phyloP scores from a whole-genome alignment of 2,113 vertebrate species.

The Rhineura floridana region DNA sequence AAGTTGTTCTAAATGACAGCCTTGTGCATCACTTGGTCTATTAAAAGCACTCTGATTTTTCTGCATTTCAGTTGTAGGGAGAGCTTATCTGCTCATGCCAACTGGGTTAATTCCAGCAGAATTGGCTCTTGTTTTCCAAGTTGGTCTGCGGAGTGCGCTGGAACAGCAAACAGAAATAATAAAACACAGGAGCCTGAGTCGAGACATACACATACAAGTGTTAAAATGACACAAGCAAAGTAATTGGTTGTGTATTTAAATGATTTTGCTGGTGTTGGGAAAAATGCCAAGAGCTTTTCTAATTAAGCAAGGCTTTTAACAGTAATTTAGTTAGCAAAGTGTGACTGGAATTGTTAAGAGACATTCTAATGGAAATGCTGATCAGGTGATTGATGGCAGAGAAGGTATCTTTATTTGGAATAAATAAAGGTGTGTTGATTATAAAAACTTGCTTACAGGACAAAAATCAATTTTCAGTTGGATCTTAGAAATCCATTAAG shows the following conservation, averaged over 20 bases:
- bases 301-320: slow-evolving; percentile 25
- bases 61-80: slow-evolving; percentile 7
- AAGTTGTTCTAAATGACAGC: not conserved
- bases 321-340: slow-evolving; percentile 12
- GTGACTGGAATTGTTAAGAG: slow-evolving; percentile 10
- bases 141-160: slow-evolving; percentile 9
- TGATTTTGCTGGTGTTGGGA: slow-evolving; percentile 8
- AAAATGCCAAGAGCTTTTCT: slow-evolving; percentile 1
- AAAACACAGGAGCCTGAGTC: slow-evolving; percentile 13
- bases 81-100: slow-evolving; percentile 6
- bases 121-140: slow-evolving; percentile 1
- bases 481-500: too few species aligned
- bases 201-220: slow-evolving; percentile 15
- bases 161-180: slow-evolving; percentile 8
- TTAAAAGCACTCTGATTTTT: not conserved
- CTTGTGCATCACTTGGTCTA: slow-evolving; percentile 4
- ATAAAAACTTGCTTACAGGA: too few species aligned
- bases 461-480: too few species aligned
- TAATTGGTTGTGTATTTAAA: not conserved
- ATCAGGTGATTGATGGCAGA: slow-evolving; percentile 3
- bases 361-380: not conserved
- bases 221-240: not conserved
- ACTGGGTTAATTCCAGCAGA: slow-evolving; percentile 21
- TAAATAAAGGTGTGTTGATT: too few species aligned
- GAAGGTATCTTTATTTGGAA: too few species aligned